Base-by-base conservation (phyloP, 2,888 invertebrate species). In the Cephus pulcher region DNA sequence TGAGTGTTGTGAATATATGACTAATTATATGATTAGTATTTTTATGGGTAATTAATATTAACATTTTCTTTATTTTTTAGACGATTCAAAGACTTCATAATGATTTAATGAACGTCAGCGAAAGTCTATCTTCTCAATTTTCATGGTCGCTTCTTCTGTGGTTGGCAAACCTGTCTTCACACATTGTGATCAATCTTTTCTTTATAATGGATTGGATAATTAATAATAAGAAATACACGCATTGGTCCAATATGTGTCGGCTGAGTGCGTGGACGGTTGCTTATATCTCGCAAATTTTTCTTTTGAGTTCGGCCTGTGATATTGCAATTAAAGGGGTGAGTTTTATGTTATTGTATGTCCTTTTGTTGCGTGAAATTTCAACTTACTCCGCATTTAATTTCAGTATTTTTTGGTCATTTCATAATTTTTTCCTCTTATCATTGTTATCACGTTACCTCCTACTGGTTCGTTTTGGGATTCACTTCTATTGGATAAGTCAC, bases 71-170 rank as follows among this genome's bases (percentile, higher is more conserved):
- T 33, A 71, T 6, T 70, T 74, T 12, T 34, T 32, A 79, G 78
- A 80, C 79, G 34, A 84, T 90, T 33, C 88, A 90, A 74, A 82
- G 82, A 35, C 85, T 89, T 76, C 88, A 89, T 80, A 82, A 86
- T 71, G 81, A 87, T 4, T 77, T 91, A 73, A 84, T 91, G 88
- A 76, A 79, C 15, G 83, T 83, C 30, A 84, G 87, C 74, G 90
- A 90, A 76, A 76, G 76, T 12, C 80, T 90, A 4, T 86, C 80
- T n/a, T 83, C 87, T 11, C 40, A 88, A 4, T 87, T 88, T 70
- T 85, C 86, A 2, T 89, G 86, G 86, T 83, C 88, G 0, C 76
- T 91, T 0, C 79, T 91, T 37, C 73, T 90, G 3, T 91, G 89
- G 88, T 80, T 91, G n/a, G 80, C 79, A 3, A 90, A 88, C 82